These are phyloP conservation scores for Lasiurus borealis DNA, from an alignment of 2,113 vertebrate genomes.

Conservation along the genomic window DNA sequence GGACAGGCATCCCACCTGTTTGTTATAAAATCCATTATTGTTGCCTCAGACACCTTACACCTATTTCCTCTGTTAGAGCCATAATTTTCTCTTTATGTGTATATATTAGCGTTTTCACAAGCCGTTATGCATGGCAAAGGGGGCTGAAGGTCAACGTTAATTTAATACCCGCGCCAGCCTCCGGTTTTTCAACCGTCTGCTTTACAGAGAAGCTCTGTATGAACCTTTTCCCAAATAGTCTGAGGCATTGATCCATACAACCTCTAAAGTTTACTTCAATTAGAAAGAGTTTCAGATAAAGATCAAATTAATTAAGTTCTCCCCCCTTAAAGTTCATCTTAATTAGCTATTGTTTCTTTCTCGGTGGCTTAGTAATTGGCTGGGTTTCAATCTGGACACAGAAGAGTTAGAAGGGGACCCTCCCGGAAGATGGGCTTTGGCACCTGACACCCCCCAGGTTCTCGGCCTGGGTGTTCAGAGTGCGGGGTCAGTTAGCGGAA, in stretches of 20 bases:
- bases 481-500: fast-evolving
- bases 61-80: neutral
- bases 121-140: neutral
- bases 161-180: neutral
- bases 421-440: conserved; percentile 47
- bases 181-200: conserved; percentile 43
- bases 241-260: conserved; percentile 82
- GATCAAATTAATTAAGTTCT: conserved; percentile 94
- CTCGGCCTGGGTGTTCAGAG: neutral
- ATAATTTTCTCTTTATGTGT: neutral
- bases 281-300: conserved; percentile 91
- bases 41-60: neutral
- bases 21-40: neutral
- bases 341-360: conserved; percentile 92
- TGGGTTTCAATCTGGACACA: conserved; percentile 71
- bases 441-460: neutral
- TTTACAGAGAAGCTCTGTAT: conserved; percentile 61
- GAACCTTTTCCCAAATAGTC: conserved; percentile 75
- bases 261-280: conserved; percentile 91
- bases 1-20: neutral
- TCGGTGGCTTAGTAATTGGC: conserved; percentile 83
- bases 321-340: conserved; percentile 95
- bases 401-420: conserved; percentile 48
- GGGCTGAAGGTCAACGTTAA: conserved; percentile 55
- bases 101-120: conserved; percentile 18